A percentile compares a stretch with the other conserved stretches of the same genome.
Evolutionary conservation across 2,113 vertebrate genomes (phyloP).

Genomic region (Clarias magur): DNA sequence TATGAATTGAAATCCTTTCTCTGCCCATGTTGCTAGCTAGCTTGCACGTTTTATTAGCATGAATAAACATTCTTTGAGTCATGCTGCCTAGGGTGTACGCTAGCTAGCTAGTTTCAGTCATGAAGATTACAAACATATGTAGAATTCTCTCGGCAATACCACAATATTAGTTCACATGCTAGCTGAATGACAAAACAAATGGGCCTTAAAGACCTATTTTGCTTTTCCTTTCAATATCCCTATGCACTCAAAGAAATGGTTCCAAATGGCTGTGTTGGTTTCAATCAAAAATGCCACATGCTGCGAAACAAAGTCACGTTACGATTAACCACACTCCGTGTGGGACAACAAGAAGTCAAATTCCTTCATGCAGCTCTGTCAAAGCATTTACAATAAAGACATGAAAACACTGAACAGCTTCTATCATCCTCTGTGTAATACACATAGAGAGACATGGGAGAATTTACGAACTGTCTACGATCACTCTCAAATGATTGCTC

Average conservation of each 20-base stretch:
- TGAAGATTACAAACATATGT: background rate
- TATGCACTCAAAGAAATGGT: background rate
- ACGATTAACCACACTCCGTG: background rate
- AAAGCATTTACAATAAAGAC: background rate
- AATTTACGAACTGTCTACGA: background rate
- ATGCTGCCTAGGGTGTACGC: background rate
- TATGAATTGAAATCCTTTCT: background rate
- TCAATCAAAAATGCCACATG: background rate
- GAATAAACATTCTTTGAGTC: background rate
- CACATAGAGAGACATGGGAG: background rate
- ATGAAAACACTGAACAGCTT: background rate
- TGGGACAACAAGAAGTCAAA: slow-evolving; percentile 5
- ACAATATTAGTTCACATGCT: background rate
- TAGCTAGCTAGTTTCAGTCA: background rate
- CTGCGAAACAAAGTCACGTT: background rate
- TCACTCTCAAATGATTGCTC: background rate
- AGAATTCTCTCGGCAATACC: background rate
- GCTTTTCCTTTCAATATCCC: background rate
- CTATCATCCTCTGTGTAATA: background rate
- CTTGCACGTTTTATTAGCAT: background rate
- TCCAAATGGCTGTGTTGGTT: background rate
- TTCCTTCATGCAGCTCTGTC: slow-evolving; percentile 16
- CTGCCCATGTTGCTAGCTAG: background rate
- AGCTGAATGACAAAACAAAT: background rate
- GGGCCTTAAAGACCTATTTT: background rate